Percentiles rank a stretch among this genome's conserved stretches.
Evolutionary conservation across 2,113 vertebrate genomes (phyloP).

Genomic region (Apeltes quadracus): DNA sequence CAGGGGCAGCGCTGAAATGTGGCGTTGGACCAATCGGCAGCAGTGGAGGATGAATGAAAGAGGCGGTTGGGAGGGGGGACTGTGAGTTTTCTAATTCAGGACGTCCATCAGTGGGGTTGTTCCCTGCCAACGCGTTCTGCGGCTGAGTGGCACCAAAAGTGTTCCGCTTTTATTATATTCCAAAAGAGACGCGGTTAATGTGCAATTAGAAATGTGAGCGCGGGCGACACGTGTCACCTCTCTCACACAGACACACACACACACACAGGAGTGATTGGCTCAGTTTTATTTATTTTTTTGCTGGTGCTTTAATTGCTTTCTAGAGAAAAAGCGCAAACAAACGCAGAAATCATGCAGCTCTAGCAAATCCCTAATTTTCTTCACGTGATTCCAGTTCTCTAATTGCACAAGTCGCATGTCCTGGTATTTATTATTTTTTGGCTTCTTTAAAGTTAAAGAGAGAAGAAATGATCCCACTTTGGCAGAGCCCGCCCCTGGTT

Average conservation of each 20-base stretch:
- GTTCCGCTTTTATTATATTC: conserved; percentile 58
- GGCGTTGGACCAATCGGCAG: conserved; percentile 73
- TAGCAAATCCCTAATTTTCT: conserved; percentile 45
- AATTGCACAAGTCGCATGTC: too few relatives aligned
- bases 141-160: conserved; percentile 56
- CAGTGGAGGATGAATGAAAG: conserved; percentile 64
- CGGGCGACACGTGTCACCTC: conserved; percentile 23
- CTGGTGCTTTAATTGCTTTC: conserved; percentile 58
- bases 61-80: conserved; percentile 40
- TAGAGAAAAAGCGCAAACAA: conserved; percentile 41
- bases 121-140: conserved; percentile 41
- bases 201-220: conserved; percentile 61
- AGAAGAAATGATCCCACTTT: too few relatives aligned
- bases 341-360: conserved; percentile 40
- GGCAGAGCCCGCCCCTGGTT: too few relatives aligned
- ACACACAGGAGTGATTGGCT: conserved; percentile 37
- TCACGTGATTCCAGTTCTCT: conserved; percentile 28
- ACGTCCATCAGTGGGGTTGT: conserved; percentile 70
- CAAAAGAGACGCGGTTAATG: conserved; percentile 58
- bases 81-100: conserved; percentile 74
- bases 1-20: conserved; percentile 67
- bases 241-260: neutral
- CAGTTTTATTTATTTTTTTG: conserved; percentile 34
- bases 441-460: too few relatives aligned
- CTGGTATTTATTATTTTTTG: too few relatives aligned